Conservation (phyloP, 2,888 invertebrate genomes). For the Saturnia japonica region DNA sequence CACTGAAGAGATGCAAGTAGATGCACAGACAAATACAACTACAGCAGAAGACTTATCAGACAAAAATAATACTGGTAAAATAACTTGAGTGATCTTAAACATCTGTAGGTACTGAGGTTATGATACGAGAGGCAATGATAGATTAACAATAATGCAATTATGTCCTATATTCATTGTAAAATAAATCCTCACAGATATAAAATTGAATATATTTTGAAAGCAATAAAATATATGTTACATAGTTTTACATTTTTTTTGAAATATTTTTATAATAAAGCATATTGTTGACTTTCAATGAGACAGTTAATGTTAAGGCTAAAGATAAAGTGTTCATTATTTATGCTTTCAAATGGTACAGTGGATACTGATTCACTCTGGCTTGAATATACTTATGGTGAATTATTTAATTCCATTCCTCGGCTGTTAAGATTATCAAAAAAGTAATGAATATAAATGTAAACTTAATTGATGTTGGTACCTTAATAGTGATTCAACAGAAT, state of each 20-base stretch:
- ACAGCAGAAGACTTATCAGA: slow-evolving; percentile 73
- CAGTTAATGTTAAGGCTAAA: background rate
- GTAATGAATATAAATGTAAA: background rate
- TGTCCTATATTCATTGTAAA: background rate
- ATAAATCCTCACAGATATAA: background rate
- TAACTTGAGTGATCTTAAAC: background rate
- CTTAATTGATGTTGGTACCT: background rate
- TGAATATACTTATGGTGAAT: background rate
- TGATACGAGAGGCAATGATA: background rate
- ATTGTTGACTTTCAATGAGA: background rate
- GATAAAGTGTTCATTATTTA: background rate
- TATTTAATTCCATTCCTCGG: background rate
- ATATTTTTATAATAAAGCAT: background rate
- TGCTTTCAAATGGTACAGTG: background rate
- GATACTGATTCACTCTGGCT: background rate
- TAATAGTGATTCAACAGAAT: no score
- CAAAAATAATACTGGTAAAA: slow-evolving; percentile 59
- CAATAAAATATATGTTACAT: background rate
- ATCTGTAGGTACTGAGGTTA: background rate
- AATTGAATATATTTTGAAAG: background rate
- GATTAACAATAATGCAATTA: background rate
- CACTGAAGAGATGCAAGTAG: slow-evolving; percentile 74
- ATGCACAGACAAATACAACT: slow-evolving; percentile 54
- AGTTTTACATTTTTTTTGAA: no score
- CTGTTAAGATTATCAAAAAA: background rate